Conservation (phyloP, 2,797 vertebrate genomes). For the Gymnoscopelus braueri region DNA sequence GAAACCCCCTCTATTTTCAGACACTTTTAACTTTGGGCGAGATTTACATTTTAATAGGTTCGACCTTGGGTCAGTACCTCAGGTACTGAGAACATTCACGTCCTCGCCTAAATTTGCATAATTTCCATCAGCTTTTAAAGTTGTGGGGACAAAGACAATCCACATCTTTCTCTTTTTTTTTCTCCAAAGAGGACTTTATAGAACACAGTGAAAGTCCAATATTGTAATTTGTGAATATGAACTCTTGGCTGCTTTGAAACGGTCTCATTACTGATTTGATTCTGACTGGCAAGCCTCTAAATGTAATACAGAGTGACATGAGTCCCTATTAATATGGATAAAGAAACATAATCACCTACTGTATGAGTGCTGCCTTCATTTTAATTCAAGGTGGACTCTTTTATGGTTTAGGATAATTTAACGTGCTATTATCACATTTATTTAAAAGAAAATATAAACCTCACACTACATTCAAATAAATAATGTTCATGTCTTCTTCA, state of each 20-base stretch:
- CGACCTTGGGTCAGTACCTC: slow-evolving; percentile 83
- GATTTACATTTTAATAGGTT: slow-evolving; percentile 88
- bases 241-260: slow-evolving; percentile 22
- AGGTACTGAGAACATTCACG: slow-evolving; percentile 80
- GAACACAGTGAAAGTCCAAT: slow-evolving; percentile 53
- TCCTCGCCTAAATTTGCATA: slow-evolving; percentile 83
- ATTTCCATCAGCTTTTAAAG: slow-evolving; percentile 83
- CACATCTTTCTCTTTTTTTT: slow-evolving; percentile 43
- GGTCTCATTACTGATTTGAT: slow-evolving; percentile 29
- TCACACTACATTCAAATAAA: too few species aligned
- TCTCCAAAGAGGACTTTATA: slow-evolving; percentile 73
- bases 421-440: too few species aligned
- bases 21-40: slow-evolving; percentile 74
- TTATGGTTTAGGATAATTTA: background rate
- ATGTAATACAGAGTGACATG: background rate
- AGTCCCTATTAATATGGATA: background rate
- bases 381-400: background rate
- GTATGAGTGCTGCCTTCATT: background rate
- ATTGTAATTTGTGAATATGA: slow-evolving; percentile 49
- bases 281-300: background rate
- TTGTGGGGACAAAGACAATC: slow-evolving; percentile 77
- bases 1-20: slow-evolving; percentile 71
- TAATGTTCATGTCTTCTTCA: too few species aligned
- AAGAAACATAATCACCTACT: background rate
- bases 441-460: too few species aligned